Evolutionary conservation across 2,797 vertebrate genomes (phyloP).

Genomic region (Xerus rutilus): DNA sequence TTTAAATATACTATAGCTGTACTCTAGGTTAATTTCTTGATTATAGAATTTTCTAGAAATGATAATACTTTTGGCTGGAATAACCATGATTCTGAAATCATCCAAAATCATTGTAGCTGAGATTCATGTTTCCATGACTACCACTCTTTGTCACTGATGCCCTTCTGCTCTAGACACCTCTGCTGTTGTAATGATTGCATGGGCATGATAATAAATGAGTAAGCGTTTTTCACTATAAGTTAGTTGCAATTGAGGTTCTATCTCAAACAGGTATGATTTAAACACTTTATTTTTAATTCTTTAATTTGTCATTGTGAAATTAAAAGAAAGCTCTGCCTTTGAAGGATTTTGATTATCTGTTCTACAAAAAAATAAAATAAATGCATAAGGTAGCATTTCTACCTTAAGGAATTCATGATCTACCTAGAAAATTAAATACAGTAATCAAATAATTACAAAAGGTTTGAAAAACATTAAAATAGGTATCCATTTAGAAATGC

Average conservation of each 20-base stretch:
- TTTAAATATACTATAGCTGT: background rate
- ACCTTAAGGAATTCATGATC: background rate
- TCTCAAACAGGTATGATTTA: background rate
- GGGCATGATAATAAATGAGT: background rate
- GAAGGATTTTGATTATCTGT: conserved; percentile 7
- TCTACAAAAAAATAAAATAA: background rate
- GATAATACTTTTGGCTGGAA: background rate
- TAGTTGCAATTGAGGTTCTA: background rate
- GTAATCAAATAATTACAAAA: conserved; percentile 60
- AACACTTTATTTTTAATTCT: background rate
- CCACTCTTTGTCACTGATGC: background rate
- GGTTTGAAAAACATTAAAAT: conserved; percentile 6
- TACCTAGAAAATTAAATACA: conserved; percentile 33
- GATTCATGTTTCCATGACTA: background rate
- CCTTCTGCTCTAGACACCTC: background rate
- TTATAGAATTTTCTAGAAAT: background rate
- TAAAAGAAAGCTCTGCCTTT: background rate
- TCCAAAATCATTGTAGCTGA: background rate
- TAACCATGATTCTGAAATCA: background rate
- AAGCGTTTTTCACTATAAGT: background rate
- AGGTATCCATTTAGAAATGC: conserved; percentile 12
- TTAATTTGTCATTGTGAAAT: conserved; percentile 49
- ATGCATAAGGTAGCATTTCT: background rate
- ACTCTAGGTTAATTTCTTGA: background rate
- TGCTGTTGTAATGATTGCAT: background rate